phyloP scores from a whole-genome alignment of 1,140 invertebrate genomes.

The Drosophila rhopaloa region DNA sequence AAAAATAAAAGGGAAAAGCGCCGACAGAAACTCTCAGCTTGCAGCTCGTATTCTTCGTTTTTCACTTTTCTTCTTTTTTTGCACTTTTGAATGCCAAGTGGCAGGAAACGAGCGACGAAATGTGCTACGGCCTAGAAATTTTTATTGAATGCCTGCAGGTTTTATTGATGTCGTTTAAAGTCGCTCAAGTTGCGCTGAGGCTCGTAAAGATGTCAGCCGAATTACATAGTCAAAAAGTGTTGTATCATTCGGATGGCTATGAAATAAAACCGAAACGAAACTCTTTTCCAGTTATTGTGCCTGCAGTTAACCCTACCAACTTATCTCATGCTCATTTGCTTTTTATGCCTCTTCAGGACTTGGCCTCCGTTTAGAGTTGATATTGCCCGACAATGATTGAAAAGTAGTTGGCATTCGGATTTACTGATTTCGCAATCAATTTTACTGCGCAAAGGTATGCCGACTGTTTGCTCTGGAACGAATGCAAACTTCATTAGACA shows the following conservation, averaged over 20 bases:
- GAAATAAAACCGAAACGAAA: conserved; percentile 33
- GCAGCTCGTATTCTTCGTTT: conserved; percentile 18
- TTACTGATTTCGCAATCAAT: conserved; percentile 36
- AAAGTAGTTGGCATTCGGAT: conserved; percentile 42
- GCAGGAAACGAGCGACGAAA: conserved; percentile 61
- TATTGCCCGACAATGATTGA: conserved; percentile 41
- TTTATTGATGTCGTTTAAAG: conserved; percentile 73
- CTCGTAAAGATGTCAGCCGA: conserved; percentile 60
- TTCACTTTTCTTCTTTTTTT: conserved; percentile 2
- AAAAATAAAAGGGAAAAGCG: conserved; percentile 7
- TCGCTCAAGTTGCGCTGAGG: conserved; percentile 52
- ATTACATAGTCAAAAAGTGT: conserved; percentile 50
- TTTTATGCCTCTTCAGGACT: conserved; percentile 22
- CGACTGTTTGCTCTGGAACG: conserved; percentile 26
- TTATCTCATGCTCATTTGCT: conserved; percentile 12
- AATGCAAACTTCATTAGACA: conserved; percentile 46
- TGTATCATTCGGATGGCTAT: conserved; percentile 4
- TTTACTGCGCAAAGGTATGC: conserved; percentile 32
- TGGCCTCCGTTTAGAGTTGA: conserved; percentile 10
- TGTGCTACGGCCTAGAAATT: conserved; percentile 60
- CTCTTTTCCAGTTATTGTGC: conserved; percentile 22
- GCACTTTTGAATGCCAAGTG: conserved; percentile 48
- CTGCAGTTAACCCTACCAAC: conserved; percentile 15
- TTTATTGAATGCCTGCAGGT: conserved; percentile 64
- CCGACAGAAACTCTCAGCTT: conserved; percentile 21